Evolutionary conservation across 2,113 vertebrate genomes (phyloP).

Genomic region (Micronycteris hirsuta): DNA sequence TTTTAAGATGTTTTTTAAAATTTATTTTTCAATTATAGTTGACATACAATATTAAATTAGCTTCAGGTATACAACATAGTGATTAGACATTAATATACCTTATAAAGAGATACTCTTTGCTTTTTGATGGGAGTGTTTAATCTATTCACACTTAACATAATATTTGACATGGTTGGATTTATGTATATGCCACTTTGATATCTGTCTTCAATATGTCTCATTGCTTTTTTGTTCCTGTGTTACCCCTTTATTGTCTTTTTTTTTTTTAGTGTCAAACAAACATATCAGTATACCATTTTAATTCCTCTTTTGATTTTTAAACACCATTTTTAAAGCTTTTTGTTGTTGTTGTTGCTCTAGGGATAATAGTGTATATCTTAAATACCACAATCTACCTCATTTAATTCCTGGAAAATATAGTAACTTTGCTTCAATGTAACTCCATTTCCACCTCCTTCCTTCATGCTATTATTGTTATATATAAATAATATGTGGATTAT

Average conservation of each 20-base stretch:
- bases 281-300: background rate
- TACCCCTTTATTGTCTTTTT: background rate
- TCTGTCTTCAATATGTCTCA: background rate
- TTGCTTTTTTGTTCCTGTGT: background rate
- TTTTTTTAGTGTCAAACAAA: background rate
- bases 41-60: background rate
- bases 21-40: background rate
- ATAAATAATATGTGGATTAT: background rate
- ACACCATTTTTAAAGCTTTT: background rate
- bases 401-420: constrained; percentile 8
- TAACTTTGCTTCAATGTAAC: background rate
- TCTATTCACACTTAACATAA: background rate
- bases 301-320: background rate
- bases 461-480: background rate
- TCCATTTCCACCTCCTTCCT: background rate
- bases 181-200: background rate
- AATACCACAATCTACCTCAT: background rate
- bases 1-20: background rate
- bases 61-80: background rate
- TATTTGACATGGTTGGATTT: background rate
- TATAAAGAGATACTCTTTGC: background rate
- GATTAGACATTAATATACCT: background rate
- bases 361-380: background rate
- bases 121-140: background rate
- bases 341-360: background rate